Conservation (phyloP, 2,113 vertebrate species). For the Sylvia atricapilla region DNA sequence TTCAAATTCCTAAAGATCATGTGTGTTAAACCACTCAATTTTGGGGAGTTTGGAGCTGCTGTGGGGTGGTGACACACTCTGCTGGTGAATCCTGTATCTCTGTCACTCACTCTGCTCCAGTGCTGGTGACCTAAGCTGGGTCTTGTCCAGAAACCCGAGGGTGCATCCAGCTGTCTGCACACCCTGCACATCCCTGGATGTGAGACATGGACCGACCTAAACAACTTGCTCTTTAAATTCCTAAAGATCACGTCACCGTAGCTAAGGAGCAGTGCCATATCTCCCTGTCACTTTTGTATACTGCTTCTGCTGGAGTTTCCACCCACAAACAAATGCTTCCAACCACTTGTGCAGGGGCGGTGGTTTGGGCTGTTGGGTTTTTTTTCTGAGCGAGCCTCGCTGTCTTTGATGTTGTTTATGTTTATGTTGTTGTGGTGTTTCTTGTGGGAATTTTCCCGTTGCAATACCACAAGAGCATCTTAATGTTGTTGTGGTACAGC, state of each 20-base stretch:
- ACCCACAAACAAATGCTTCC: not conserved
- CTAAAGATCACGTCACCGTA: not conserved
- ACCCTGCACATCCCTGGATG: not conserved
- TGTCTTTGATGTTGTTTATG: not conserved
- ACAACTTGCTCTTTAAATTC: not conserved
- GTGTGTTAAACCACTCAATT: no score
- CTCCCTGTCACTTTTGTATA: not conserved
- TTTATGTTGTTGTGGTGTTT: not conserved
- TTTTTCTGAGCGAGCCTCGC: not conserved
- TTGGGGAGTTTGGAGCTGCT: no score
- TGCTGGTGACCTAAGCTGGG: not conserved
- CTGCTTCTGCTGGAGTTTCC: not conserved
- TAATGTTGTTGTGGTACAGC: not conserved
- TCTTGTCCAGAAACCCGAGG: rapidly evolving
- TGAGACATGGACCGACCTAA: not conserved
- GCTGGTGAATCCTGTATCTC: not conserved
- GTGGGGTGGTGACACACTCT: no score
- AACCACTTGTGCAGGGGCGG: not conserved
- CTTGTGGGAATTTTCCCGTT: not conserved
- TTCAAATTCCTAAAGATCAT: no score
- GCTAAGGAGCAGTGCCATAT: rapidly evolving
- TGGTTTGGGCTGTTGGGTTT: not conserved
- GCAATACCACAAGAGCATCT: not conserved
- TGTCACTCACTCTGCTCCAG: not conserved
- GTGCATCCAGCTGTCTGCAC: not conserved